Evolutionary conservation across 2,888 invertebrate genomes (phyloP), one percentile per base, ranked within the genome.

Genomic region (Schrankia costaestrigalis): DNA sequence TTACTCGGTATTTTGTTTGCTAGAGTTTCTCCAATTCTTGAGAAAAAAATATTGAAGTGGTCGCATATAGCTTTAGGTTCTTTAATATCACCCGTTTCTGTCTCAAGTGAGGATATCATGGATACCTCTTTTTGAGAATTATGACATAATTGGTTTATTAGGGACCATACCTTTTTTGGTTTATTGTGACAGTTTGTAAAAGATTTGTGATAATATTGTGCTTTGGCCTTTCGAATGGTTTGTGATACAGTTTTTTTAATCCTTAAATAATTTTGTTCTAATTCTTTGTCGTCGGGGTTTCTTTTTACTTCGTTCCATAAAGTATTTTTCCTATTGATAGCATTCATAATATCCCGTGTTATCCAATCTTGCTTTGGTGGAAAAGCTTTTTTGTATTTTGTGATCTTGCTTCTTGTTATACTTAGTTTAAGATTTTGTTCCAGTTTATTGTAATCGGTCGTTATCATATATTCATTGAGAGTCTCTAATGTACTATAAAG

Each of bases 341-440:
- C 26, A 3, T 25, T 7, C n/a, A 55, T 41, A 0, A 57, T 35
- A 4, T 39, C 19, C 22, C 36, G 45, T 9, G 46, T 46, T 14
- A 60, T 53, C 56, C 57, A 60, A 13, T 57, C 53, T 10, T 44
- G 15, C 11, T 25, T 15, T 1, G 48, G 51, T 21, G 18, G 10
- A 15, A 52, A 53, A 1, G 32, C 2, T 6, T 41, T 38, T 46
- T 61, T 49, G 0, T 26, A 37, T 21, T 56, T 55, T 0, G 1
- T n/a, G 8, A 29, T 26, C 38, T 38, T 46, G n/a, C 28, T 44
- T 7, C 35, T n/a, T 12, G 13, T 8, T 5, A 31, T 31, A 21
- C 31, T 31, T 2, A 2, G 24, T 12, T 34, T 23, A 3, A 34
- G 9, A 21, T 31, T 25, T 3, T 3, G 18, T 9, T 34, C 29